A percentile compares a stretch with the other conserved stretches of the same genome.
phyloP scores from a whole-genome alignment of 2,888 invertebrate genomes.

The Metacarcinus magister region DNA sequence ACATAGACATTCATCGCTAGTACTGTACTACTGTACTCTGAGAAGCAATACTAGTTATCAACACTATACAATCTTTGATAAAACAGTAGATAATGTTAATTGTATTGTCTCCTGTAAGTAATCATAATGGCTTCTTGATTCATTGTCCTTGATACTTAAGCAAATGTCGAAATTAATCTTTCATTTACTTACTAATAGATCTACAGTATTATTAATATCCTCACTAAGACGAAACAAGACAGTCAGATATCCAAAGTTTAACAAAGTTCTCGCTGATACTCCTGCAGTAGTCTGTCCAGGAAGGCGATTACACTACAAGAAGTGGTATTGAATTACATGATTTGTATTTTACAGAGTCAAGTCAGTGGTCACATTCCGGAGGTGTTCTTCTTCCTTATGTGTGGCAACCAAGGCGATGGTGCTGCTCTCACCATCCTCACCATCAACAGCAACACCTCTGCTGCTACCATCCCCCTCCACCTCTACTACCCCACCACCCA shows the following conservation, averaged over 20 bases:
- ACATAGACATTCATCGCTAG: background rate
- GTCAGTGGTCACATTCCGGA: background rate
- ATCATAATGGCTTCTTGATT: background rate
- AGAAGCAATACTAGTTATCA: background rate
- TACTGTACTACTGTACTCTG: background rate
- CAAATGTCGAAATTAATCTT: background rate
- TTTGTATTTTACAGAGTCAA: conserved; percentile 1
- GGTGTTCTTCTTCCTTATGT: background rate
- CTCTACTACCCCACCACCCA: background rate
- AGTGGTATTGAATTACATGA: background rate
- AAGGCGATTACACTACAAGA: background rate
- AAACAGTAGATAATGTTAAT: background rate
- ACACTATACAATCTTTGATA: background rate
- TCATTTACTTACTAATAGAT: background rate
- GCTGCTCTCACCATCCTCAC: background rate
- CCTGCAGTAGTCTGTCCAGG: background rate
- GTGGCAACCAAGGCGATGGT: background rate
- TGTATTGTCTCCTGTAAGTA: background rate
- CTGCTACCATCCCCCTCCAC: background rate
- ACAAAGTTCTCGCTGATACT: background rate
- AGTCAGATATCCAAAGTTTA: background rate
- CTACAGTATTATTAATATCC: background rate
- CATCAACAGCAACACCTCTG: background rate
- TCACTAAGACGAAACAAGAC: background rate
- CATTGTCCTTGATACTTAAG: background rate